phyloP scores from a whole-genome alignment of 2,797 vertebrate genomes.

The Takifugu rubripes region DNA sequence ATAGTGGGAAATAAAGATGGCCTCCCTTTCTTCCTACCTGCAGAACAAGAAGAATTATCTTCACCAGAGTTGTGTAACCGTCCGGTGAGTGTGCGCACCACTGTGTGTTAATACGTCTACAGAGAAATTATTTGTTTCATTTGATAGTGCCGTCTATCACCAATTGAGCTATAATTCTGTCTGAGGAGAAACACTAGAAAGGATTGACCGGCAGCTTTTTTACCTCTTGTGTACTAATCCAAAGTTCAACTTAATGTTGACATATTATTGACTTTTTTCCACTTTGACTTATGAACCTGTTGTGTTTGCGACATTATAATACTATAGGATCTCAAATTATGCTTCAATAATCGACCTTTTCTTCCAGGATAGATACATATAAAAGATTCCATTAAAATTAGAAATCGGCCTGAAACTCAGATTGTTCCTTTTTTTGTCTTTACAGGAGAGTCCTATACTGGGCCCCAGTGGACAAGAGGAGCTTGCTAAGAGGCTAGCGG shows the following conservation, averaged over 20 bases:
- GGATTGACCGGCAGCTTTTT: conserved; percentile 22
- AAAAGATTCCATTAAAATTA: background rate
- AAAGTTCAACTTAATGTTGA: conserved; percentile 65
- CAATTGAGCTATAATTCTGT: conserved; percentile 18
- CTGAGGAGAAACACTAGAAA: background rate
- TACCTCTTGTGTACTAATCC: conserved; percentile 36
- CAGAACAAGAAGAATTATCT: conserved; percentile 83
- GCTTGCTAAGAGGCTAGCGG: conserved; percentile 89
- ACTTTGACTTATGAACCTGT: conserved; percentile 9
- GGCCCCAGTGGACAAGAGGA: conserved; percentile 90
- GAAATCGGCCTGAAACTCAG: background rate
- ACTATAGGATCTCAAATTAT: conserved; percentile 3
- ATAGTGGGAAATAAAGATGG: conserved; percentile 52
- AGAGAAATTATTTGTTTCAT: background rate
- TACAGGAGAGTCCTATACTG: conserved; percentile 90
- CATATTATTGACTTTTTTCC: conserved; percentile 37
- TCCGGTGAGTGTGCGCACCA: conserved; percentile 79
- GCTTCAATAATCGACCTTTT: background rate
- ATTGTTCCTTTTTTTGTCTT: conserved; percentile 3
- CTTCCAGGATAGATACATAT: background rate
- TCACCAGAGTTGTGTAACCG: conserved; percentile 89
- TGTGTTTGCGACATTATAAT: conserved; percentile 17
- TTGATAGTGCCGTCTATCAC: conserved; percentile 1
- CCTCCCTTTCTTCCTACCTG: conserved; percentile 75
- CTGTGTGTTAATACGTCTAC: too few relatives aligned